A percentile compares a stretch with the other conserved stretches of the same genome.
These are phyloP conservation scores for Acrossocheilus wenchowensis DNA, from an alignment of 2,797 vertebrate species.

Conservation along the genomic window DNA sequence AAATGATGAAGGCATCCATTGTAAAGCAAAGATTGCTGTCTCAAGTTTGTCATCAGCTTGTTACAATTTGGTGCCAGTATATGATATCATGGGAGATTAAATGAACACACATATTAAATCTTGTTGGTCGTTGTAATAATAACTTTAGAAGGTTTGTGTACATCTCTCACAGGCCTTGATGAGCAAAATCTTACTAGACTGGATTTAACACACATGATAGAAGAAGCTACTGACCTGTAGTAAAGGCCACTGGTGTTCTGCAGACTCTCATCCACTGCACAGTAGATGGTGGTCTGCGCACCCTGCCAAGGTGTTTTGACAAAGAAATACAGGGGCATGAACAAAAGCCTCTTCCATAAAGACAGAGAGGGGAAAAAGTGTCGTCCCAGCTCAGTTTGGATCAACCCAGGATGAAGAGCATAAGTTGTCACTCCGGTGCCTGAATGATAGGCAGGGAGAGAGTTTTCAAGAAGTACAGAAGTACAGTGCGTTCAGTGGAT, in stretches of 20 bases:
- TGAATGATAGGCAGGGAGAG: not conserved
- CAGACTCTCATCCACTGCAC: constrained; percentile 77
- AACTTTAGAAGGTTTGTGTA: not conserved
- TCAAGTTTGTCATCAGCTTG: not conserved
- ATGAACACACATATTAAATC: not conserved
- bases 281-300: constrained; percentile 81
- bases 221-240: constrained; percentile 72
- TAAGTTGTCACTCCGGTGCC: constrained; percentile 68
- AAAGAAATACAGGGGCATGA: constrained; percentile 46
- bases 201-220: not conserved
- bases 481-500: no score
- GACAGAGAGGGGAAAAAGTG: constrained; percentile 63
- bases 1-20: not conserved
- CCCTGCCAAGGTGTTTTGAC: constrained; percentile 75
- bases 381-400: constrained; percentile 74
- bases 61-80: not conserved
- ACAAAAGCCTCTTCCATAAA: constrained; percentile 67
- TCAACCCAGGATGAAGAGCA: constrained; percentile 77
- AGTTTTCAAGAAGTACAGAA: not conserved
- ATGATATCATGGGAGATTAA: not conserved
- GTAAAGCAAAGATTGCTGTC: not conserved
- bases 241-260: constrained; percentile 73
- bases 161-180: not conserved
- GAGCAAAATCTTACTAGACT: not conserved
- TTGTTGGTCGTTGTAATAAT: not conserved